These are phyloP conservation scores for Poeciliopsis gracilis DNA, from an alignment of 2,797 vertebrate species.

Conservation along the genomic window DNA sequence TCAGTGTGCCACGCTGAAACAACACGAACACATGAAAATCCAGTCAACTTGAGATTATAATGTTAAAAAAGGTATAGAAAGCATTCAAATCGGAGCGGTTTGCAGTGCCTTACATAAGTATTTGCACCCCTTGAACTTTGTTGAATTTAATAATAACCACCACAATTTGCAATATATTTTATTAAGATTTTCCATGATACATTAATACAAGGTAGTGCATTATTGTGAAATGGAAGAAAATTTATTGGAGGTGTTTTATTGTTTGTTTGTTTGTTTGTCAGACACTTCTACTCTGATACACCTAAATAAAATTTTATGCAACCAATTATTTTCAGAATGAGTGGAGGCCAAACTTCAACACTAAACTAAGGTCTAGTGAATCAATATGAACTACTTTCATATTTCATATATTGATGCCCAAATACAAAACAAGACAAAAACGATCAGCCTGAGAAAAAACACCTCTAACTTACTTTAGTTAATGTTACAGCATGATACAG, in stretches of 20 bases:
- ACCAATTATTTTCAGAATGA: background rate
- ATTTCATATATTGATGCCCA: background rate
- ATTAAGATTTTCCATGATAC: background rate
- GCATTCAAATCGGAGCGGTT: background rate
- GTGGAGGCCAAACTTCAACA: too few relatives aligned
- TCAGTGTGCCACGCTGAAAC: conserved; percentile 53
- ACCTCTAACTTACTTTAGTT: background rate
- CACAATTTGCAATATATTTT: background rate
- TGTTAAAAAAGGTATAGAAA: background rate
- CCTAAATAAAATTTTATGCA: background rate
- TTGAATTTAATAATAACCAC: background rate
- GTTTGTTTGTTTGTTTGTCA: background rate
- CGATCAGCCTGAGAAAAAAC: background rate
- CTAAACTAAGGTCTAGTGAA: too few relatives aligned
- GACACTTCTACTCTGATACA: background rate
- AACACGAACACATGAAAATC: conserved; percentile 7
- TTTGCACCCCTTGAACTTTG: background rate
- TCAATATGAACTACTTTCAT: too few relatives aligned
- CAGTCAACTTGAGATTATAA: background rate
- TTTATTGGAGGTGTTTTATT: background rate
- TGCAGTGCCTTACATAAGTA: background rate
- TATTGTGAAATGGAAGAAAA: background rate
- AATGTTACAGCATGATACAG: background rate
- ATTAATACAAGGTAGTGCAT: background rate
- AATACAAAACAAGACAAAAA: background rate